Conservation (phyloP, 2,888 invertebrate species). For the Drosophila infuscata region DNA sequence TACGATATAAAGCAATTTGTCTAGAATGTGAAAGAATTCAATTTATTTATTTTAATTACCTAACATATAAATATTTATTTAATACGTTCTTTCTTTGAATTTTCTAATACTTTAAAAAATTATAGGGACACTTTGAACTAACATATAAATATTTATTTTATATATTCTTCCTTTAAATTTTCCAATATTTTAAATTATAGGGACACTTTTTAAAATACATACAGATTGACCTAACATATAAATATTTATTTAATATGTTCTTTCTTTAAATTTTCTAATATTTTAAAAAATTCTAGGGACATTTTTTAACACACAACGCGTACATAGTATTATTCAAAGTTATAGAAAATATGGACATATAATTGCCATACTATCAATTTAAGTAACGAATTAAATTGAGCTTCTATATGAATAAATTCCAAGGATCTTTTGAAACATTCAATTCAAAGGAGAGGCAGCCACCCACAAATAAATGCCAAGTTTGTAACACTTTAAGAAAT, state of each 20-base stretch:
- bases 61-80: neutral
- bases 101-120: neutral
- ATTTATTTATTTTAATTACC: neutral
- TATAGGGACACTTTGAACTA: neutral
- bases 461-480: constrained; percentile 11
- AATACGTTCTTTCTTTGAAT: neutral
- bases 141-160: neutral
- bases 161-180: neutral
- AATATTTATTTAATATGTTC: neutral
- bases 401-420: neutral
- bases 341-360: neutral
- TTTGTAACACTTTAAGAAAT: constrained; percentile 48
- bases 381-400: neutral
- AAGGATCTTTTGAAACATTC: neutral
- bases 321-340: too few relatives aligned
- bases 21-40: neutral
- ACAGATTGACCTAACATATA: neutral
- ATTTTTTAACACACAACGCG: too few relatives aligned
- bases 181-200: neutral
- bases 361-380: neutral
- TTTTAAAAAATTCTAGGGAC: too few relatives aligned
- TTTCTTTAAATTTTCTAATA: neutral
- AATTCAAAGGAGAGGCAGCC: constrained; percentile 10
- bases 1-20: neutral
- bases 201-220: too few relatives aligned